These are phyloP conservation scores for Ischnura elegans DNA, from an alignment of 2,888 invertebrate species.

Conservation along the genomic window DNA sequence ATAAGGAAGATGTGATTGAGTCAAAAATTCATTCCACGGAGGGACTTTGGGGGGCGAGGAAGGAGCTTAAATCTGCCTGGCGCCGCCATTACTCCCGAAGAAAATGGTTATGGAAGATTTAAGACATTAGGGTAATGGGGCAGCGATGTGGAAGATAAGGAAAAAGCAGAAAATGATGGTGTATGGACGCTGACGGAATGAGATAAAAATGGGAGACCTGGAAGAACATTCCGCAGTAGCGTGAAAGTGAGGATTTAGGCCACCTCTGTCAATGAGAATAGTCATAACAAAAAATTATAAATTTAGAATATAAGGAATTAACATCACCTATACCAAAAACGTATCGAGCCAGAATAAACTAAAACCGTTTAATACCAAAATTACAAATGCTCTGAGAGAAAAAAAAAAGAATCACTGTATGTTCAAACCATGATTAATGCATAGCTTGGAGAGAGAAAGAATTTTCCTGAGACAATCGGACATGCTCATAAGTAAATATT, in stretches of 20 bases:
- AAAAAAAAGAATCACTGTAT: too few species aligned
- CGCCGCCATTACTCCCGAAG: background rate
- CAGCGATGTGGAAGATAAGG: background rate
- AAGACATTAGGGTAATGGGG: slow-evolving; percentile 26
- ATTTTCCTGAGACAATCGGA: too few species aligned
- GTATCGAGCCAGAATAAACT: too few species aligned
- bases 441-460: too few species aligned
- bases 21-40: slow-evolving; percentile 31
- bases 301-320: too few species aligned
- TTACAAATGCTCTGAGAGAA: too few species aligned
- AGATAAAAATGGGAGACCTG: background rate
- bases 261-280: too few species aligned
- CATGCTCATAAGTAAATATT: too few species aligned
- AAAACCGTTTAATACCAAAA: too few species aligned
- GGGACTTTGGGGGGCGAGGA: background rate
- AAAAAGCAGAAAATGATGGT: background rate
- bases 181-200: background rate
- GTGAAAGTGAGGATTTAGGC: background rate
- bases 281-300: too few species aligned
- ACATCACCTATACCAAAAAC: too few species aligned
- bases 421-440: too few species aligned
- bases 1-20: slow-evolving; percentile 35
- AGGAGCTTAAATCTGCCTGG: background rate
- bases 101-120: slow-evolving; percentile 38
- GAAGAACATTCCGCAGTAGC: background rate